A percentile compares a stretch with the other conserved stretches of the same genome.
These are phyloP conservation scores for Tenthredo amoena DNA, from an alignment of 2,888 invertebrate genomes.

Conservation along the genomic window DNA sequence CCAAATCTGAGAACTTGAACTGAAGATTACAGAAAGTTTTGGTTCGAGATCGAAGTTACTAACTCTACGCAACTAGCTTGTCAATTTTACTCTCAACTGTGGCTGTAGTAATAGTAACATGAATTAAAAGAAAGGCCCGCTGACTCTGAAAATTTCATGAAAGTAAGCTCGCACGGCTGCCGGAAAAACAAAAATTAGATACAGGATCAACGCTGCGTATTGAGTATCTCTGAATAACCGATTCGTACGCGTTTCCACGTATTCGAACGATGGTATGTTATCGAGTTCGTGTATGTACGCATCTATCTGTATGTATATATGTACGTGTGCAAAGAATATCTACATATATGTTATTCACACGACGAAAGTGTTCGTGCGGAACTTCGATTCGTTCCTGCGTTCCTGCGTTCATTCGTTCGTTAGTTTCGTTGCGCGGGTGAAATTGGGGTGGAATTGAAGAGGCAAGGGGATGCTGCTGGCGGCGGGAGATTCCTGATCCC, in stretches of 20 bases:
- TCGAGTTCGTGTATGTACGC: not conserved
- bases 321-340: not conserved
- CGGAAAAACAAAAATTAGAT: constrained; percentile 22
- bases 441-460: constrained; percentile 51
- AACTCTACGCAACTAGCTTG: not conserved
- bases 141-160: not conserved
- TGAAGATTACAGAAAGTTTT: not conserved
- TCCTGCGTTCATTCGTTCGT: constrained; percentile 33
- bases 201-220: constrained; percentile 19
- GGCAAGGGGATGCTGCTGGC: constrained; percentile 53
- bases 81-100: not conserved
- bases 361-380: not conserved
- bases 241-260: constrained; percentile 47
- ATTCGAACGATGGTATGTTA: constrained; percentile 26
- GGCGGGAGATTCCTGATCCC: constrained; percentile 58
- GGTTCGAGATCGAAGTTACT: not conserved
- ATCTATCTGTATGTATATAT: not conserved
- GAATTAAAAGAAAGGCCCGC: not conserved
- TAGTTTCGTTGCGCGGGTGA: constrained; percentile 23
- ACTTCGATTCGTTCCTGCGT: constrained; percentile 35
- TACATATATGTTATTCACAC: not conserved
- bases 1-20: not conserved
- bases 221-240: constrained; percentile 29
- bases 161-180: not conserved
- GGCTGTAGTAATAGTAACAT: not conserved